Conservation (phyloP, 2,888 invertebrate species). For the Agrotis segetum region DNA sequence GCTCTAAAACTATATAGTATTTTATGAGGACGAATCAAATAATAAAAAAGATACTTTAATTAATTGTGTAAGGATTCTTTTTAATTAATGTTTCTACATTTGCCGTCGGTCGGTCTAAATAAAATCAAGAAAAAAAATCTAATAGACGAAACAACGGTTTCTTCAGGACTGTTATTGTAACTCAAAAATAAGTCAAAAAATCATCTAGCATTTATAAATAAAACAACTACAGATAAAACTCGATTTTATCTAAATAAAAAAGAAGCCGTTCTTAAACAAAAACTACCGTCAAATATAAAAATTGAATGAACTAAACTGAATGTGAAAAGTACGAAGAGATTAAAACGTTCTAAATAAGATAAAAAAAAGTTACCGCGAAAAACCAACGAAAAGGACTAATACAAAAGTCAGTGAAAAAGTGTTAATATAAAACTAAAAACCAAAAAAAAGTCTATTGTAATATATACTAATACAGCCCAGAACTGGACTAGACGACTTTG, state of each 20-base stretch:
- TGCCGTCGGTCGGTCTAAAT: not conserved
- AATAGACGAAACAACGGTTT: not conserved
- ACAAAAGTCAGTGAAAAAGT: not conserved
- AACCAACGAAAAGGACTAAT: not conserved
- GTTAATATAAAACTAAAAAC: not conserved
- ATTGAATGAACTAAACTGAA: not conserved
- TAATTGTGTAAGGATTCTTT: too few relatives aligned
- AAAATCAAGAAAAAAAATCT: not conserved
- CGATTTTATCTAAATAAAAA: not conserved
- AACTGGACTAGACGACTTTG: too few relatives aligned
- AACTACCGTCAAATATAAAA: not conserved
- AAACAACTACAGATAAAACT: not conserved
- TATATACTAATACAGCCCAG: not conserved
- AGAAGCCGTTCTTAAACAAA: too few relatives aligned
- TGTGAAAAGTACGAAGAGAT: not conserved
- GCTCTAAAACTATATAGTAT: not conserved
- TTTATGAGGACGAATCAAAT: too few relatives aligned
- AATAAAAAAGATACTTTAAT: not conserved
- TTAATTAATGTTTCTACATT: not conserved
- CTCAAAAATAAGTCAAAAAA: not conserved
- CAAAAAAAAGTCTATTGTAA: too few relatives aligned
- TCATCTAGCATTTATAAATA: not conserved
- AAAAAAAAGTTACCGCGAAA: not conserved
- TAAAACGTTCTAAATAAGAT: not conserved
- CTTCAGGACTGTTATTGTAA: not conserved